Base-by-base conservation (phyloP, 1,140 invertebrate genomes). In the Drosophila eugracilis region DNA sequence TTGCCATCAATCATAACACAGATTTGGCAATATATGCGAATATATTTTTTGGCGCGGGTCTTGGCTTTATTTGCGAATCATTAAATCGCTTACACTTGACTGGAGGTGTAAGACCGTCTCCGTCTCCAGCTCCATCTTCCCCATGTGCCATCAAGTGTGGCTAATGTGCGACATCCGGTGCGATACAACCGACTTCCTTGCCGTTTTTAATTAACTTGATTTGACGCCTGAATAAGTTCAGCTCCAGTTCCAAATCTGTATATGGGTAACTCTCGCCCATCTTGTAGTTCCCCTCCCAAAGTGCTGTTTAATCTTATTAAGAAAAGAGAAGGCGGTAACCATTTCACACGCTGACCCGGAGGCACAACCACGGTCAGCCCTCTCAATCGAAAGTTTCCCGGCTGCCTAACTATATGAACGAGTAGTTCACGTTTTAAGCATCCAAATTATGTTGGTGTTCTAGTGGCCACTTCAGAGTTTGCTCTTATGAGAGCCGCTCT, bases 91-190 rank as follows among this genome's bases (percentile, higher is more conserved):
- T 73, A 80, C 84, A 83, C 80, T 90, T 72, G 75, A 47, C 53
- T 89, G 89, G 70, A 77, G 78, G 83, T 84, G 65, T 65, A 86
- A 78, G 65, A 50, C 44, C 58, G 34, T 62, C 60, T 32, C 42
- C 26, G 21, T 36, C 37, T 32, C 50, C 60, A 37, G 55, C 70
- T 75, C 48, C 59, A 70, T 69, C 70, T 74, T 74, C 57, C 44
- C 52, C 52, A 62, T 86, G 83, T 60, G 77, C 66, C 48, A 78
- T 88, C 84, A 75, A 88, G 83, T 88, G 83, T 89, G 66, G 60
- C 70, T 90, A 90, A 90, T 90, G 89, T 74, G 85, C 80, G 85
- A 90, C 89, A 90, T 90, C 89, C 89, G 89, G 67, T 90, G 47
- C 54, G 36, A 65, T 52, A n/a, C n/a, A 60, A 58, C 50, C 49